Percentiles rank a stretch among this genome's conserved stretches.
Conservation (phyloP, 2,888 invertebrate species). For the Imbricaverruca yamaguchii region DNA sequence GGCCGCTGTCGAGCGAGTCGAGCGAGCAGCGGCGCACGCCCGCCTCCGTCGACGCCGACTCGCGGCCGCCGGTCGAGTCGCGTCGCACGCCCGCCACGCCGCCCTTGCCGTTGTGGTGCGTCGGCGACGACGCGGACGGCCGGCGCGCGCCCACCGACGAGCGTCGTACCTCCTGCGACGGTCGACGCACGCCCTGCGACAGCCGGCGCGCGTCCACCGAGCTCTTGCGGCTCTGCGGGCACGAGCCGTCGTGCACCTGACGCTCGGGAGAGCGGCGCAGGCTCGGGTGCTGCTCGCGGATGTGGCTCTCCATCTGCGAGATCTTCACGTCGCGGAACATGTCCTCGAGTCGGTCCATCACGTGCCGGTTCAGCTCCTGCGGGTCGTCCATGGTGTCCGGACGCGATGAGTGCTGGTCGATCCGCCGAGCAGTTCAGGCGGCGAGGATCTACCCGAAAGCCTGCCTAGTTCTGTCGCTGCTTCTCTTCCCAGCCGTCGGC, state of each 20-base stretch:
- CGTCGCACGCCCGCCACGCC: background rate
- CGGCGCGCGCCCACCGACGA: background rate
- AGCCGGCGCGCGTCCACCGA: background rate
- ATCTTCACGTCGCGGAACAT: slow-evolving; percentile 6
- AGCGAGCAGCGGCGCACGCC: background rate
- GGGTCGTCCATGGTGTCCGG: background rate
- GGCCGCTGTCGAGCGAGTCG: slow-evolving; percentile 1
- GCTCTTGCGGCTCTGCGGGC: background rate
- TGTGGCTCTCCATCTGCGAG: background rate
- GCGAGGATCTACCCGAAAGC: too few relatives aligned
- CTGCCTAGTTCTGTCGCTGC: too few relatives aligned
- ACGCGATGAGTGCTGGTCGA: background rate
- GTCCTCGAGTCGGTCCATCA: slow-evolving; percentile 12
- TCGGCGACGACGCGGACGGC: background rate
- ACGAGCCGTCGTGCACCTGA: background rate
- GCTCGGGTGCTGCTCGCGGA: background rate
- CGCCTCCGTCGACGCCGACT: background rate
- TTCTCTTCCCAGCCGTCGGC: too few relatives aligned
- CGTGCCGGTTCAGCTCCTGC: background rate
- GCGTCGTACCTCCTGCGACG: background rate
- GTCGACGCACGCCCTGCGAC: background rate
- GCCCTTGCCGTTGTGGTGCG: background rate
- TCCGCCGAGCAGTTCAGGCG: too few relatives aligned
- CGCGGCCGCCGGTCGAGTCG: background rate
- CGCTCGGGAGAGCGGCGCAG: background rate